Conservation (phyloP, 2,888 invertebrate genomes). For the Abscondita cerata region DNA sequence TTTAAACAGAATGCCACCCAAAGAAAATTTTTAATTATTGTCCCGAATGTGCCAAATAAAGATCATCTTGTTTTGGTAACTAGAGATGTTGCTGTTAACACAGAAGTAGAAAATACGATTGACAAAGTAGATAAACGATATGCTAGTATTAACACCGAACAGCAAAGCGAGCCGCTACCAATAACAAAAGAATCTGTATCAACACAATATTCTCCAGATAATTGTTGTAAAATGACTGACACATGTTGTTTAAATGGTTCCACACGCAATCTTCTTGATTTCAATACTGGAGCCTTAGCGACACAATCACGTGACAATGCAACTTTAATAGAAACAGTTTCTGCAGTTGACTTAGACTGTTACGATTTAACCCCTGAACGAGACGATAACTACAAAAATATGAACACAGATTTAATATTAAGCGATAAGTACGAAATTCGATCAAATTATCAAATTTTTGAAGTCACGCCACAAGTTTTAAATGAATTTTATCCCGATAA, state of each 20-base stretch:
- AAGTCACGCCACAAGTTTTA: neutral
- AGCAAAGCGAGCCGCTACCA: no score
- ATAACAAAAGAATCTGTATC: no score
- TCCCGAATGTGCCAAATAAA: neutral
- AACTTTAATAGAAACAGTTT: neutral
- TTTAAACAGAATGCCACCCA: neutral
- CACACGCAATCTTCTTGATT: no score
- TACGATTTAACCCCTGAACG: conserved; percentile 31
- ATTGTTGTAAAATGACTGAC: no score
- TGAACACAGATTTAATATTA: neutral
- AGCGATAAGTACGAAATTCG: neutral
- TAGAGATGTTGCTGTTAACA: conserved; percentile 13
- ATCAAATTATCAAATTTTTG: neutral
- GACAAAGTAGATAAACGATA: no score
- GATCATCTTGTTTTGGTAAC: neutral
- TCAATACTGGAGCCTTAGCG: no score
- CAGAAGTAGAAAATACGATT: conserved; percentile 4
- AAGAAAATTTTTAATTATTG: neutral
- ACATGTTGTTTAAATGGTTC: no score
- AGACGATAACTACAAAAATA: conserved; percentile 10
- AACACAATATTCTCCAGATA: no score
- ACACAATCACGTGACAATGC: no score
- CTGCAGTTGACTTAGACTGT: conserved; percentile 12
- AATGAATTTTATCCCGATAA: neutral
- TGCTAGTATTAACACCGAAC: no score